Conservation (phyloP, 1,140 invertebrate species). For the Stratiolaelaps scimitus region DNA sequence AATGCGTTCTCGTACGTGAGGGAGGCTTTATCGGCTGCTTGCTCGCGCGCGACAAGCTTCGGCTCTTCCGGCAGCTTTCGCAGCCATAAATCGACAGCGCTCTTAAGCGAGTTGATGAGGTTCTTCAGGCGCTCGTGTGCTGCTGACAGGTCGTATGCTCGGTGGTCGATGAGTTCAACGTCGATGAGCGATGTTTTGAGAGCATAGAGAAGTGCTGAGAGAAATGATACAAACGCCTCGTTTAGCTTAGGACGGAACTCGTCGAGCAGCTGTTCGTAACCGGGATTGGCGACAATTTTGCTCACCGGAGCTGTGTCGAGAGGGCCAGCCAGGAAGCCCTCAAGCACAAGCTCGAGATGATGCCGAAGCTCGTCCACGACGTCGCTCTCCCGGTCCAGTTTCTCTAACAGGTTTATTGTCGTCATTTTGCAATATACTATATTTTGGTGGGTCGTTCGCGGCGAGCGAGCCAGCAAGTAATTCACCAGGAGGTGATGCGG, state of each 20-base stretch:
- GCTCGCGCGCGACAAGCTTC: not conserved
- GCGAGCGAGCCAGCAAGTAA: no score
- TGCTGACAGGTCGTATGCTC: slow-evolving; percentile 21
- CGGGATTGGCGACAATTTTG: not conserved
- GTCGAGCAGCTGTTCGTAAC: not conserved
- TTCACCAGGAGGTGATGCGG: no score
- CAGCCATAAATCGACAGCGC: not conserved
- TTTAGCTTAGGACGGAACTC: slow-evolving; percentile 10
- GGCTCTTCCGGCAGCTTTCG: slow-evolving; percentile 11
- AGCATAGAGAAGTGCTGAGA: slow-evolving; percentile 19
- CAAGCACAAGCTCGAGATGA: slow-evolving; percentile 25
- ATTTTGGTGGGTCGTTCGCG: no score
- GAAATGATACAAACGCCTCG: slow-evolving; percentile 20
- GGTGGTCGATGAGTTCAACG: slow-evolving; percentile 12
- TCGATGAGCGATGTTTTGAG: slow-evolving; percentile 25
- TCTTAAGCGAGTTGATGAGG: slow-evolving; percentile 12
- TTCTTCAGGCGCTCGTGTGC: slow-evolving; percentile 13
- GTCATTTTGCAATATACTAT: no score
- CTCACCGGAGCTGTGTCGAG: slow-evolving; percentile 4
- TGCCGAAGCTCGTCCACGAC: slow-evolving; percentile 17
- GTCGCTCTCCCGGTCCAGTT: slow-evolving; percentile 23
- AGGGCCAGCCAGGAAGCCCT: slow-evolving; percentile 7
- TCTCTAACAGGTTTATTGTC: slow-evolving; percentile 10
- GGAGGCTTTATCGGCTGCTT: not conserved
- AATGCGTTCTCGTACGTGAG: slow-evolving; percentile 10